Conservation (phyloP, 1,140 invertebrate species). For the Megalopta genalis region DNA sequence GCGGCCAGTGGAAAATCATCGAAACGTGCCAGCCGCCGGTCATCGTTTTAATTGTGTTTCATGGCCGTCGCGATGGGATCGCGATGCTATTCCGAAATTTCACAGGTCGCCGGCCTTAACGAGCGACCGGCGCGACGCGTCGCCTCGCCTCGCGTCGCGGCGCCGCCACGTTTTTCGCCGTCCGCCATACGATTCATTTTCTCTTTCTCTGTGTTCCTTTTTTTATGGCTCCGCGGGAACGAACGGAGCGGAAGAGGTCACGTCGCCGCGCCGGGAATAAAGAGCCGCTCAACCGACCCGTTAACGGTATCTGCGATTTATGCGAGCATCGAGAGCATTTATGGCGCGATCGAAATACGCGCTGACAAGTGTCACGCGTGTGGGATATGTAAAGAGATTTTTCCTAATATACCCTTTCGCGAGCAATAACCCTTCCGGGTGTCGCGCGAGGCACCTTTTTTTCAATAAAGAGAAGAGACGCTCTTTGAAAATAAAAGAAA, state of each 20-base stretch:
- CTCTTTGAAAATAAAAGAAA: too few relatives aligned
- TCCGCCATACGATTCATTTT: slow-evolving; percentile 1
- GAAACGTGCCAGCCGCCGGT: background rate
- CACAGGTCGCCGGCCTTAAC: slow-evolving; percentile 35
- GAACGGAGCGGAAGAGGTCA: background rate
- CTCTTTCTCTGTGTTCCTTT: background rate
- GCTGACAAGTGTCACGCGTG: slow-evolving; percentile 29
- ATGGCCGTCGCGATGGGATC: background rate
- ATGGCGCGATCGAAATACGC: slow-evolving; percentile 51
- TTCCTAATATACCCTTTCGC: too few relatives aligned
- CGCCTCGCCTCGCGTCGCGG: background rate
- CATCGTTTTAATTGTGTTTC: slow-evolving; percentile 32
- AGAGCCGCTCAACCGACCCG: slow-evolving; percentile 28
- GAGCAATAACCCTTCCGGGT: too few relatives aligned
- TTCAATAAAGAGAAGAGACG: too few relatives aligned
- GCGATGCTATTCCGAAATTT: slow-evolving; percentile 14
- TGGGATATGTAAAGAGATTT: too few relatives aligned
- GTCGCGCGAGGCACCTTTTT: too few relatives aligned
- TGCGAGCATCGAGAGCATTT: slow-evolving; percentile 19
- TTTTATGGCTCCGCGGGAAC: too few relatives aligned
- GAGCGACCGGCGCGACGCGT: slow-evolving; percentile 18
- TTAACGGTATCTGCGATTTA: slow-evolving; percentile 57
- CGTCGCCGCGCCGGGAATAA: background rate
- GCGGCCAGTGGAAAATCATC: background rate
- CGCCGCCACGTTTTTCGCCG: background rate